These are phyloP conservation scores for Rhynchophorus ferrugineus DNA, from an alignment of 1,140 invertebrate genomes.

Conservation along the genomic window DNA sequence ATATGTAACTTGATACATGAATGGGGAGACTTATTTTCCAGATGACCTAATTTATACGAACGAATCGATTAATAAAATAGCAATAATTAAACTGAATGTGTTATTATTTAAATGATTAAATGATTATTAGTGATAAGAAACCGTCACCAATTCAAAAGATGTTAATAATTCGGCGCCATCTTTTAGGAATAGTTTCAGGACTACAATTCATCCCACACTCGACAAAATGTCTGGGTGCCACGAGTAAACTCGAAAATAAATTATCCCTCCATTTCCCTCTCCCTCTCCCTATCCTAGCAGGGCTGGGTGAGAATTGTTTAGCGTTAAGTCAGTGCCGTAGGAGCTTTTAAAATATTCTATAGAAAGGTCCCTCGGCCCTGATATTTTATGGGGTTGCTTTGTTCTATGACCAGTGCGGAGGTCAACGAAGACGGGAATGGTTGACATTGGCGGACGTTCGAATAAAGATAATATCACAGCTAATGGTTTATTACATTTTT, in stretches of 20 bases:
- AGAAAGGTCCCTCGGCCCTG: background rate
- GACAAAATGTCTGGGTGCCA: background rate
- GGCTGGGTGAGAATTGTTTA: background rate
- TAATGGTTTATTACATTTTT: background rate
- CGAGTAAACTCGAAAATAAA: background rate
- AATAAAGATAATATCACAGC: background rate
- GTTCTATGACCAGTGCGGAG: background rate
- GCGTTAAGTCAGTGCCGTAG: background rate
- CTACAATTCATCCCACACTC: background rate
- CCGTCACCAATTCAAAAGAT: background rate
- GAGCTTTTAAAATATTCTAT: background rate
- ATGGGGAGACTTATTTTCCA: too few species aligned
- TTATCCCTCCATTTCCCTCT: background rate
- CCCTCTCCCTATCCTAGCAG: background rate
- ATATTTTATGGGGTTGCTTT: background rate
- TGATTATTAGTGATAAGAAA: too few species aligned
- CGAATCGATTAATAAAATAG: too few species aligned
- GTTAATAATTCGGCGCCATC: background rate
- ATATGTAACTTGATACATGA: too few species aligned
- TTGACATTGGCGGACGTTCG: too few species aligned
- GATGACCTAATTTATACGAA: too few species aligned
- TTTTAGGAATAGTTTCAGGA: background rate
- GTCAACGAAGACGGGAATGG: too few species aligned
- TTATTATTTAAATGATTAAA: too few species aligned
- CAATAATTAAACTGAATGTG: too few species aligned